A percentile compares a stretch with the other conserved stretches of the same genome.
These are phyloP conservation scores for Steinernema scapterisci DNA, from an alignment of 2,888 invertebrate genomes.

Conservation along the genomic window DNA sequence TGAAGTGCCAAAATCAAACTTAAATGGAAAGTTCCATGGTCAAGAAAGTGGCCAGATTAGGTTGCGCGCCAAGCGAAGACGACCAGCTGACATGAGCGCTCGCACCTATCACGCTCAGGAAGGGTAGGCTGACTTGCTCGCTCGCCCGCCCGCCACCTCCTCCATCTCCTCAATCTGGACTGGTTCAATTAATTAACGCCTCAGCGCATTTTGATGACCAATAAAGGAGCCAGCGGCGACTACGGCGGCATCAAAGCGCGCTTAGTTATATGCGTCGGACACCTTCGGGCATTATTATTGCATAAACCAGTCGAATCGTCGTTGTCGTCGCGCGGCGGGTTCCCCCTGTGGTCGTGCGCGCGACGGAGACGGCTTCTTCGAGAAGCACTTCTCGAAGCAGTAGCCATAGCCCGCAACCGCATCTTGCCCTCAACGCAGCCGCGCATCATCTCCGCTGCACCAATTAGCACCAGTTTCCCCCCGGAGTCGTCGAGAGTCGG, in stretches of 20 bases:
- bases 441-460: slow-evolving; percentile 7
- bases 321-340: too few species aligned
- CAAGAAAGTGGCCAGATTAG: too few species aligned
- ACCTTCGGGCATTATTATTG: slow-evolving; percentile 31
- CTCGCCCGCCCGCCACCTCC: too few species aligned
- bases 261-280: slow-evolving; percentile 5
- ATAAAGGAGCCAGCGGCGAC: slow-evolving; percentile 1
- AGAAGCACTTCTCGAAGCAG: too few species aligned
- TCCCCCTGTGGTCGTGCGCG: too few species aligned
- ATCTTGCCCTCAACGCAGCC: background rate
- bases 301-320: slow-evolving; percentile 24
- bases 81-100: too few species aligned
- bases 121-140: too few species aligned
- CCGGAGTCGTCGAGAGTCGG: slow-evolving; percentile 13
- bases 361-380: too few species aligned
- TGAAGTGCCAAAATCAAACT: too few species aligned
- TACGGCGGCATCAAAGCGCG: slow-evolving; percentile 23
- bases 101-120: too few species aligned
- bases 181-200: slow-evolving; percentile 26
- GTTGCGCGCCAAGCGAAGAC: too few species aligned
- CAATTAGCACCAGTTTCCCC: background rate
- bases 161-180: background rate
- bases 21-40: too few species aligned
- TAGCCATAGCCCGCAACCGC: background rate
- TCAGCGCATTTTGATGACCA: slow-evolving; percentile 21